These are phyloP conservation scores for Drosophila paramelanica DNA, from an alignment of 2,888 invertebrate species.

Conservation along the genomic window DNA sequence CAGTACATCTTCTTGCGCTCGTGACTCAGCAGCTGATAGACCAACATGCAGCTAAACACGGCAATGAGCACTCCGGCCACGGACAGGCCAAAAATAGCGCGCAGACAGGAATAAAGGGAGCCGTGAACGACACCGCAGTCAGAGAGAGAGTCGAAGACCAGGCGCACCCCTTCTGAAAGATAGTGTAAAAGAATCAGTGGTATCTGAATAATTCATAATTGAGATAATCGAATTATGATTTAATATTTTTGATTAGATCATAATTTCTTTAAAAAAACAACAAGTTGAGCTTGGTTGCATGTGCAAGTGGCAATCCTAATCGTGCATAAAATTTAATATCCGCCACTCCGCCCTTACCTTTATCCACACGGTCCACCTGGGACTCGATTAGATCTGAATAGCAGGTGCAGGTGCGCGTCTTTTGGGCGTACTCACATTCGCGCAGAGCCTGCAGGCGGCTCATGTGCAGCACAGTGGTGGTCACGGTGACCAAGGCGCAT, in stretches of 20 bases:
- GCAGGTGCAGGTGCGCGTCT: conserved; percentile 91
- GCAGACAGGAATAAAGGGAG: conserved; percentile 93
- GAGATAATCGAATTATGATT: too few relatives aligned
- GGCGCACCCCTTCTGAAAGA: conserved; percentile 87
- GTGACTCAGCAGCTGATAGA: conserved; percentile 94
- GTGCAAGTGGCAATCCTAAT: too few relatives aligned
- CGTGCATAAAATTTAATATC: background rate
- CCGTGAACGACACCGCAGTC: conserved; percentile 97
- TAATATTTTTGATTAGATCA: too few relatives aligned
- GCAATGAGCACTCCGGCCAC: conserved; percentile 95
- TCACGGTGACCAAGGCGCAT: conserved; percentile 93
- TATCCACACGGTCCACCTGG: conserved; percentile 86
- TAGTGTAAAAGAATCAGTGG: background rate
- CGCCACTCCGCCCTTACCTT: conserved; percentile 66
- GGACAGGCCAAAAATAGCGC: conserved; percentile 95
- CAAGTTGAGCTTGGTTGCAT: too few relatives aligned
- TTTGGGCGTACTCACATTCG: conserved; percentile 93
- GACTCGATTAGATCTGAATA: conserved; percentile 90
- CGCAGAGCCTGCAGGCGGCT: conserved; percentile 93
- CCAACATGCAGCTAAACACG: conserved; percentile 96
- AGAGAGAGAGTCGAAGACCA: conserved; percentile 94
- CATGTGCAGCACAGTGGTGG: conserved; percentile 96
- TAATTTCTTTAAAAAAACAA: too few relatives aligned
- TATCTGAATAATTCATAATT: background rate
- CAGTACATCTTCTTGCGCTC: conserved; percentile 98